Evolutionary conservation across 2,113 vertebrate genomes (phyloP).

Genomic region (Notarius lentiginosus): DNA sequence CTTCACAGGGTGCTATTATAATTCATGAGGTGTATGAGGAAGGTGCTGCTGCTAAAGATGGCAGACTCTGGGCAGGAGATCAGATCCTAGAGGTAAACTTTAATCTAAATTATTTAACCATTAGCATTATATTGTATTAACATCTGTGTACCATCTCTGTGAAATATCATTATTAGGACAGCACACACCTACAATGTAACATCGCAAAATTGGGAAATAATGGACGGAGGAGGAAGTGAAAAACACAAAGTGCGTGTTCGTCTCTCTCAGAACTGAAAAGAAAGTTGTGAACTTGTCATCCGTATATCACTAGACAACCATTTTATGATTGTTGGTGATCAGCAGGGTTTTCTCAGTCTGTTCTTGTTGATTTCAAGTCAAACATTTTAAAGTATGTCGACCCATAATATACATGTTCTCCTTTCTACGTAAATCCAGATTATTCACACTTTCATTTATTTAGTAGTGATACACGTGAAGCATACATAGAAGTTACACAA

Average conservation of each 20-base stretch:
- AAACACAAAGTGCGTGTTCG: too few species aligned
- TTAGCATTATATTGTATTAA: neutral
- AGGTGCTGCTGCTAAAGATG: conserved; percentile 95
- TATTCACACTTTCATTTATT: neutral
- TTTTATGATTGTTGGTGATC: neutral
- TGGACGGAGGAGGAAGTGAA: neutral
- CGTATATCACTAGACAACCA: neutral
- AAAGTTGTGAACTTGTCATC: neutral
- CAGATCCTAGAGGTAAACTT: conserved; percentile 90
- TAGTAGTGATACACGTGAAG: neutral
- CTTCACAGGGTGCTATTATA: conserved; percentile 88
- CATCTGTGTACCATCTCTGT: neutral
- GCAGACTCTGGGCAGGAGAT: conserved; percentile 95
- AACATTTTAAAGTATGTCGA: neutral
- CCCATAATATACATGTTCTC: neutral
- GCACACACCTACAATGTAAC: neutral
- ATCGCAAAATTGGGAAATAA: neutral
- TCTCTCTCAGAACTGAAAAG: neutral
- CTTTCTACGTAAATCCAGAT: neutral
- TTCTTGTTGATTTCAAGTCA: neutral
- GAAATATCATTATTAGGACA: neutral
- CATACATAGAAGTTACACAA: neutral
- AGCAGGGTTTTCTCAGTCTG: neutral
- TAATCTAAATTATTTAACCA: neutral
- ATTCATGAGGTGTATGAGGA: conserved; percentile 98